These are phyloP conservation scores for Synergus umbraculus DNA, from an alignment of 2,888 invertebrate species.

Conservation along the genomic window DNA sequence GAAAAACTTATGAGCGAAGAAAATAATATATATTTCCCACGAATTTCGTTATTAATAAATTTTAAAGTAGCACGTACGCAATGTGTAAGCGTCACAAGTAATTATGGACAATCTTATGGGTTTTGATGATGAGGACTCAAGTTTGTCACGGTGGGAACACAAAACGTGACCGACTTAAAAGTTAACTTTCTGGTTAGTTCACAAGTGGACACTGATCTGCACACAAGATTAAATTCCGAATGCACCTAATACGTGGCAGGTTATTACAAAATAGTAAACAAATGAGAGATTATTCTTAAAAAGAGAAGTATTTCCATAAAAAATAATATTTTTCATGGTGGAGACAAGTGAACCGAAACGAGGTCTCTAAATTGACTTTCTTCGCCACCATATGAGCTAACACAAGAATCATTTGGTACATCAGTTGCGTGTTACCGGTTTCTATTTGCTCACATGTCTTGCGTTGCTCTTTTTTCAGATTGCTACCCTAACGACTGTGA, in stretches of 20 bases:
- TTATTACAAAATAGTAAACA: not conserved
- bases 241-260: not conserved
- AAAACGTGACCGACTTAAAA: conserved; percentile 64
- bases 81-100: not conserved
- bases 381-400: not conserved
- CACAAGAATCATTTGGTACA: not conserved
- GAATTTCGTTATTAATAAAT: not conserved
- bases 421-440: conserved; percentile 12
- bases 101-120: conserved; percentile 36
- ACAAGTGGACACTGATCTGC: not conserved
- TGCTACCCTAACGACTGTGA: conserved; percentile 32
- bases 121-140: conserved; percentile 57
- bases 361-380: not conserved
- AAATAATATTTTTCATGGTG: not conserved
- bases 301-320: not conserved
- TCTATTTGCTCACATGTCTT: conserved; percentile 25
- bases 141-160: conserved; percentile 60
- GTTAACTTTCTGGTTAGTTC: conserved; percentile 30
- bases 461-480: not conserved
- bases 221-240: not conserved
- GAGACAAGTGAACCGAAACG: not conserved
- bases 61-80: not conserved
- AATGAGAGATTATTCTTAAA: too few species aligned
- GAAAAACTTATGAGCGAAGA: not conserved
- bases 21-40: not conserved